Evolutionary conservation across 2,797 vertebrate species (phyloP), one percentile per base, ranked within the genome.

Genomic region (Phataginus tetradactyla): DNA sequence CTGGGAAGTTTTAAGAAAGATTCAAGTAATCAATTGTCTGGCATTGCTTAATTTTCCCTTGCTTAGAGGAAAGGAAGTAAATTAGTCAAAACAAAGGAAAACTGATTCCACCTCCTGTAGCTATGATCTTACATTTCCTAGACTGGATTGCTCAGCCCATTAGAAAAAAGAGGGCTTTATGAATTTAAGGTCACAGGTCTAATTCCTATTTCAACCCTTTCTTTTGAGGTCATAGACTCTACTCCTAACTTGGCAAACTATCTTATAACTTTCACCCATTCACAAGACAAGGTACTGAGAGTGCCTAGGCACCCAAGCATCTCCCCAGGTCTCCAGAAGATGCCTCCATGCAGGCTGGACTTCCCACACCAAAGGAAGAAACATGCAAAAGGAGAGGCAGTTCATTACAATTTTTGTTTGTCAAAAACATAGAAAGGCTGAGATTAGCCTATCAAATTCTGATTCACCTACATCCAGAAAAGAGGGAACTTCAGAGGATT

Each of bases 51-150:
- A 89, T 1, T 7, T 78, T 80, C 53, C 83, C 63, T 96, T 94
- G 34, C 29, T 51, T 88, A 59, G 42, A 95, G 4, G 37, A 13
- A 86, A 90, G 63, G 23, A 63, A 29, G 77, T 74, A 93, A 91
- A 90, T 79, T 90, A 94, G 3, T 75, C 21, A 13, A 90, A 37
- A 39, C 27, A 77, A 45, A 95, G 39, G 9, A 53, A 91, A 94
- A 83, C 1, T 1, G 6, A 69, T 42, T 23, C 53, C 71, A 64
- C 7, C 18, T 92, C 77, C 32, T 66, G 5, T 66, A 25, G 27
- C n/a, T 71, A 49, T 63, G 5, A 78, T 63, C 27, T 51, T 88
- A 0, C 75, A 57, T 86, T 92, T 88, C 18, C 55, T 81, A 68
- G 4, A 83, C 25, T 37, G 25, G 14, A 80, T 71, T 86, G 12